These are phyloP conservation scores for Actinia equina DNA, from an alignment of 64 coral and sea anemone species.

Conservation along the genomic window DNA sequence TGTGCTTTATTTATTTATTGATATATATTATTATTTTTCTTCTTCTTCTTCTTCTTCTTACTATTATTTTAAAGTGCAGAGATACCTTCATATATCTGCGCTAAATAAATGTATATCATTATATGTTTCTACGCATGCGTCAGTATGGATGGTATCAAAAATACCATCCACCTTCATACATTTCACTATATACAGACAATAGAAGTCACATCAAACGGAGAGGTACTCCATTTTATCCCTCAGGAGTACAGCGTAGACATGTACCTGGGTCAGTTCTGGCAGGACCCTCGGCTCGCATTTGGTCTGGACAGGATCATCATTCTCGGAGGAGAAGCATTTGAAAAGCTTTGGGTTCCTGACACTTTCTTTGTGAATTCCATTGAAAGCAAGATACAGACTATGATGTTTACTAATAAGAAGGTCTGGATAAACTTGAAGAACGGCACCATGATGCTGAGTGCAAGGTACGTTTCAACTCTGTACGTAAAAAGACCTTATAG, in stretches of 20 bases:
- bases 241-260: slow-evolving; percentile 79
- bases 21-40: too few species aligned
- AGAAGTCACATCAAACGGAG: not conserved
- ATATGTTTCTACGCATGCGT: not conserved
- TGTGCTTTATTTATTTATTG: too few species aligned
- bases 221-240: not conserved
- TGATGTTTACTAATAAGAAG: slow-evolving; percentile 91
- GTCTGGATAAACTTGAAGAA: slow-evolving; percentile 80
- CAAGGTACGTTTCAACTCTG: slow-evolving; percentile 44
- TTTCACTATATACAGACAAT: too few species aligned
- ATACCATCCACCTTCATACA: slow-evolving; percentile 12
- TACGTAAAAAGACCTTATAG: not conserved
- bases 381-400: slow-evolving; percentile 78
- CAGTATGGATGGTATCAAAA: not conserved
- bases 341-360: slow-evolving; percentile 87
- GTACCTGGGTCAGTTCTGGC: slow-evolving; percentile 90
- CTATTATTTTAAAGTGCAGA: too few species aligned
- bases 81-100: too few species aligned
- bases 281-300: slow-evolving; percentile 80
- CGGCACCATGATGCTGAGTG: slow-evolving; percentile 82
- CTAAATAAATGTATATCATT: too few species aligned
- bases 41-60: too few species aligned
- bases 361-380: slow-evolving; percentile 90
- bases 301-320: slow-evolving; percentile 72
- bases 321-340: slow-evolving; percentile 68